Conservation (phyloP, 2,888 invertebrate species). For the Tenthredo mesomela region DNA sequence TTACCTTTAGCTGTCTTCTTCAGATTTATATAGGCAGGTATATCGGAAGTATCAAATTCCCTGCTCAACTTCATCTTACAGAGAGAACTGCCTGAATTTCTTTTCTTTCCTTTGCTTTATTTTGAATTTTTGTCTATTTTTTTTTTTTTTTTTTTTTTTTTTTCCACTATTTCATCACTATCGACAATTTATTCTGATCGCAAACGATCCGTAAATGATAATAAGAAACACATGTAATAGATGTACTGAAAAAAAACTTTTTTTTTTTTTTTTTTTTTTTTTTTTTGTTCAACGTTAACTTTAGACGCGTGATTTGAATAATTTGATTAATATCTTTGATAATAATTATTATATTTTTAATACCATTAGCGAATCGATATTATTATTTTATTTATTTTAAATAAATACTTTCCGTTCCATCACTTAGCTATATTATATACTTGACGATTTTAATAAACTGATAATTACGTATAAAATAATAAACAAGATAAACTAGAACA, state of each 20-base stretch:
- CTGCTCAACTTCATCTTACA: not conserved
- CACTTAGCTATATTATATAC: not conserved
- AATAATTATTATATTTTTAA: not conserved
- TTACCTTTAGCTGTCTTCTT: not conserved
- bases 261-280: not conserved
- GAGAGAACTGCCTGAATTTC: no score
- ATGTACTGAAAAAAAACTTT: not conserved
- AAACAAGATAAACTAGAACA: not conserved
- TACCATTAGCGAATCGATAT: not conserved
- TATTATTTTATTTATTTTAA: no score
- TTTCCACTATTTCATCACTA: not conserved
- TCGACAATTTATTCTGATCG: not conserved
- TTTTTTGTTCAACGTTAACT: not conserved
- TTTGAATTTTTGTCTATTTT: not conserved
- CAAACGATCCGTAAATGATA: no score
- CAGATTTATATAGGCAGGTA: not conserved
- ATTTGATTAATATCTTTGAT: not conserved
- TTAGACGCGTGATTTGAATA: not conserved
- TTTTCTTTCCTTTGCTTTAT: not conserved
- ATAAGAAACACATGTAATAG: not conserved
- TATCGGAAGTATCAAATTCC: not conserved
- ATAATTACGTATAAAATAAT: not conserved
- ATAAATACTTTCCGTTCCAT: not conserved
- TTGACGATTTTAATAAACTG: not conserved
- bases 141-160: not conserved